Percentiles rank a stretch among this genome's conserved stretches.
Conservation (phyloP, 2,888 invertebrate genomes). For the Ornithoptera alexandrae region DNA sequence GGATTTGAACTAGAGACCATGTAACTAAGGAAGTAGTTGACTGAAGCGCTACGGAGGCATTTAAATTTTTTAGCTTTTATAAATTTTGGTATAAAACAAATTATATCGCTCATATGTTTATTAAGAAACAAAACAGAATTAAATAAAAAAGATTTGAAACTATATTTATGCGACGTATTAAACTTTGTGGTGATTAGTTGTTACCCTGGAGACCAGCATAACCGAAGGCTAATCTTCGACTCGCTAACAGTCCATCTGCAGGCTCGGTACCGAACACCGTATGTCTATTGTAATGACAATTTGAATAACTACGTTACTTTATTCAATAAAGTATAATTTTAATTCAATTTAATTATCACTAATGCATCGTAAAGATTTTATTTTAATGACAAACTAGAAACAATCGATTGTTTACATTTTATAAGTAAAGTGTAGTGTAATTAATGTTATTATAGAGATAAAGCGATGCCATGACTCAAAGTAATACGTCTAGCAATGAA, state of each 20-base stretch:
- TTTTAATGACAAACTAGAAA: neutral
- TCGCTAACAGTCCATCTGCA: slow-evolving; percentile 68
- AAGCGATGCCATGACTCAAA: slow-evolving; percentile 71
- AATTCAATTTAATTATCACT: slow-evolving; percentile 34
- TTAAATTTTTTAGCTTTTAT: too few species aligned
- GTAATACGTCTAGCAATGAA: slow-evolving; percentile 55
- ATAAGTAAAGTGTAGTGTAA: slow-evolving; percentile 32
- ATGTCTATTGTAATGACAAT: slow-evolving; percentile 40
- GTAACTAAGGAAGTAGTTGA: too few species aligned
- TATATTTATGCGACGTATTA: slow-evolving; percentile 45
- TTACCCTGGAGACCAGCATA: slow-evolving; percentile 66
- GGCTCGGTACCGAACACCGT: slow-evolving; percentile 45
- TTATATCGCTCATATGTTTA: too few species aligned
- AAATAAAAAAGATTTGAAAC: too few species aligned
- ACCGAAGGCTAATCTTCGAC: slow-evolving; percentile 67
- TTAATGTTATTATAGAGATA: slow-evolving; percentile 24
- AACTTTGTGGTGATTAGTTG: slow-evolving; percentile 72
- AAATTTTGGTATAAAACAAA: too few species aligned
- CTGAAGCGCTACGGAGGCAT: too few species aligned
- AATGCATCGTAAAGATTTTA: neutral
- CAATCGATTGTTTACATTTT: neutral
- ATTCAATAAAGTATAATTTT: slow-evolving; percentile 27
- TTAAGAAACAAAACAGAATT: too few species aligned
- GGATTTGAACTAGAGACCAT: too few species aligned
- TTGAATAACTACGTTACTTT: slow-evolving; percentile 17